Evolutionary conservation across 1,140 invertebrate species (phyloP).

Genomic region (Gyrodactylus salaris): DNA sequence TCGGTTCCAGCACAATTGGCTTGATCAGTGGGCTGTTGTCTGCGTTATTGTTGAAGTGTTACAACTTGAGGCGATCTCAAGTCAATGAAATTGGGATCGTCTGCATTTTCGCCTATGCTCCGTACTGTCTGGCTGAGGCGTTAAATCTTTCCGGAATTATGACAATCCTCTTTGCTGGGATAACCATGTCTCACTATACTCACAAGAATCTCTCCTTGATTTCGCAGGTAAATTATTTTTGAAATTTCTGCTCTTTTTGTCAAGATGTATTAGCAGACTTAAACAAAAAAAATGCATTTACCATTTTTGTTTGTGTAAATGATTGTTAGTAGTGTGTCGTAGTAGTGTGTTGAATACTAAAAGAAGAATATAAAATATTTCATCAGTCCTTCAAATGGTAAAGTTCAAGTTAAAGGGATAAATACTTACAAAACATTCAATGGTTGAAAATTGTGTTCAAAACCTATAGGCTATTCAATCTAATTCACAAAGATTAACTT

Average conservation of each 20-base stretch:
- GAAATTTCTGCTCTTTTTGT: not conserved
- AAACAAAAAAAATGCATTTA: not conserved
- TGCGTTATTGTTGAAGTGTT: slow-evolving; percentile 41
- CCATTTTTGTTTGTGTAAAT: not conserved
- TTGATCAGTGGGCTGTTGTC: slow-evolving; percentile 51
- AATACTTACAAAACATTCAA: no score
- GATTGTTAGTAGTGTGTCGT: no score
- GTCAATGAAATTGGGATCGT: slow-evolving; percentile 91
- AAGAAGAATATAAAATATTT: no score
- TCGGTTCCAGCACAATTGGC: slow-evolving; percentile 84
- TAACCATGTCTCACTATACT: slow-evolving; percentile 97
- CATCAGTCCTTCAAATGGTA: no score
- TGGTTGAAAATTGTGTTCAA: no score
- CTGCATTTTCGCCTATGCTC: slow-evolving; percentile 83
- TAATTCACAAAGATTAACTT: no score
- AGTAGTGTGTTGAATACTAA: no score
- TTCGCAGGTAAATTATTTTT: slow-evolving; percentile 30
- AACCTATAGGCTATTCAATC: no score
- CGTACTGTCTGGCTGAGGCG: slow-evolving; percentile 83
- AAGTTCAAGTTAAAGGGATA: no score
- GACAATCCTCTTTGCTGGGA: slow-evolving; percentile 91
- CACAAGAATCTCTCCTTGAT: slow-evolving; percentile 90
- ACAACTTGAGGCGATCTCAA: slow-evolving; percentile 78
- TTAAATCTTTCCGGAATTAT: slow-evolving; percentile 84
- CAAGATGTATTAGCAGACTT: not conserved